Base-by-base conservation (phyloP, 2,797 vertebrate genomes). In the Amphiprion clarkii region DNA sequence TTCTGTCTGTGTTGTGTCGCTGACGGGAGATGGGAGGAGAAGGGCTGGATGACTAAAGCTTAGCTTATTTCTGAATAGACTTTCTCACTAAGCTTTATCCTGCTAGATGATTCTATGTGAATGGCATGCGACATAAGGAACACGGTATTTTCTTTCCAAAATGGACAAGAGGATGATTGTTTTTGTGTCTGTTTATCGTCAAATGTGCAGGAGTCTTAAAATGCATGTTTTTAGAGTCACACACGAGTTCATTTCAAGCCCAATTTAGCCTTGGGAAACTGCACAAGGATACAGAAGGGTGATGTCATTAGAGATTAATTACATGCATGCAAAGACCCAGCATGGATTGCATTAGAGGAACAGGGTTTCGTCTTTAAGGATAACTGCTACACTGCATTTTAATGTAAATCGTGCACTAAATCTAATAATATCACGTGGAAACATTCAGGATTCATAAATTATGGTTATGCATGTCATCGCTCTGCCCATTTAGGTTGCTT, bases 251-350 rank as follows among this genome's bases (percentile, higher is more conserved):
- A 67, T 65, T 67, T 69, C 53, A 11, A 59, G 66, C 54, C 63
- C 59, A 74, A 17, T 39, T 6, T 39, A 36, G 64, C 66, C 73
- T 31, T 33, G 11, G 67, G 71, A 53, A 79, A 69, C 44, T 53
- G 59, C 39, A 66, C 76, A 84, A 81, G 84, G 78, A 85, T 74
- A 72, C 16, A 63, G 81, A 79, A 81, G 82, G 79, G 73, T 86
- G 74, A 75, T 83, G 85, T 76, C 82, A 87, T 62, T 63, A 74
- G 84, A 84, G 84, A 89, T 91, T 81, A 87, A 90, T 88, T 84
- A 71, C 70, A 76, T 72, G 73, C 59, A 66, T 52, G 71, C 67
- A 71, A 74, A 83, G 64, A 63, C 63, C 67, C 42, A 62, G 54
- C 25, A 6, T 56, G 48, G 33, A 19, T 46, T 60, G 56, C 53